Evolutionary conservation across 2,113 vertebrate genomes (phyloP).

Genomic region (Apistogramma diplotaenia): DNA sequence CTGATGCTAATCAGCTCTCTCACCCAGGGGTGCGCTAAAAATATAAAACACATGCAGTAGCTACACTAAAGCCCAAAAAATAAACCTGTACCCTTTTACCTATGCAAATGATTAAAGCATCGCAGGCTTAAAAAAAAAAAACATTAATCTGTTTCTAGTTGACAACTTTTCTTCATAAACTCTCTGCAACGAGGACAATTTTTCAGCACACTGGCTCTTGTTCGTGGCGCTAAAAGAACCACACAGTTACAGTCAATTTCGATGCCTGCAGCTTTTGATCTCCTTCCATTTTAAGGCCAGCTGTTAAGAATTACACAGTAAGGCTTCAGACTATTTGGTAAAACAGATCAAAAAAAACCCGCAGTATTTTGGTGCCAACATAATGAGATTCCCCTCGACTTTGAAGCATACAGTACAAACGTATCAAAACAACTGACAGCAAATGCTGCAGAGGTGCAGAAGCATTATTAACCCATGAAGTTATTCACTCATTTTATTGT

Average conservation of each 20-base stretch:
- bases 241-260: neutral
- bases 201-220: neutral
- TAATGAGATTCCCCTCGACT: neutral
- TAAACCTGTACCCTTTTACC: neutral
- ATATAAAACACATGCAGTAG: conserved; percentile 32
- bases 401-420: neutral
- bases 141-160: conserved; percentile 22
- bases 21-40: conserved; percentile 60
- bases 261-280: conserved; percentile 5
- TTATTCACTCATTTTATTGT: neutral
- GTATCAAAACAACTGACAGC: neutral
- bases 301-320: neutral
- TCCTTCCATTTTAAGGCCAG: neutral
- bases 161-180: neutral
- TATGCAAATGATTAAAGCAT: neutral
- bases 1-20: conserved; percentile 68
- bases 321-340: neutral
- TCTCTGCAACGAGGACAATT: neutral
- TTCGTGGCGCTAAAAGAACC: neutral
- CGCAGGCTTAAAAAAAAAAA: neutral
- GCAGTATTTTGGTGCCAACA: neutral
- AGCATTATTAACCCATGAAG: neutral
- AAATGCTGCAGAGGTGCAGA: neutral
- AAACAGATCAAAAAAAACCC: conserved; percentile 12
- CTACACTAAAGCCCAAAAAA: neutral